Conservation (phyloP, 2,113 vertebrate species). For the Hylia prasina region DNA sequence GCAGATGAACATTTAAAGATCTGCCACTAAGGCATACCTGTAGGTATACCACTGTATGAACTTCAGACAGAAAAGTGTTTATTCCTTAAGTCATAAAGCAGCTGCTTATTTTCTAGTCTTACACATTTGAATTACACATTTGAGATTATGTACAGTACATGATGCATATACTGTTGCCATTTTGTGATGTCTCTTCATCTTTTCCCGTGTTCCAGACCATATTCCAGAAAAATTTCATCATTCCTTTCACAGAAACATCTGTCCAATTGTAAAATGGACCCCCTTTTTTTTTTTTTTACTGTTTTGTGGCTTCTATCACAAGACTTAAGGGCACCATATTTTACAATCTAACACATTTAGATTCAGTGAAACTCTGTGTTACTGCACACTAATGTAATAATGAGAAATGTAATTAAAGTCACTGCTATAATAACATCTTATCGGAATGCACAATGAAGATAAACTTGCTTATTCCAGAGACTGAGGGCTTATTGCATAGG, state of each 20-base stretch:
- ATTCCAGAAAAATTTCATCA: background rate
- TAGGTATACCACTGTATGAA: background rate
- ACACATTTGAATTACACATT: background rate
- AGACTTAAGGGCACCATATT: conserved; percentile 63
- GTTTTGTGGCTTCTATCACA: background rate
- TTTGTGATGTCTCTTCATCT: background rate
- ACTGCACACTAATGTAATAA: conserved; percentile 61
- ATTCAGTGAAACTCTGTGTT: conserved; percentile 45
- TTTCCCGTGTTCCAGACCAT: background rate
- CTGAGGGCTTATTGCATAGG: conserved; percentile 60
- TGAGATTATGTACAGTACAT: background rate
- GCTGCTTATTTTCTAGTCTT: background rate
- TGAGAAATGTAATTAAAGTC: conserved; percentile 68
- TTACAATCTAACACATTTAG: conserved; percentile 50
- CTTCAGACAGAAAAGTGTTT: background rate
- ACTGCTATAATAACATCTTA: conserved; percentile 66
- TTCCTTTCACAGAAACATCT: background rate
- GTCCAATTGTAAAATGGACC: background rate
- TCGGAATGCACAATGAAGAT: conserved; percentile 68
- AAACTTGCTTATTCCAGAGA: conserved; percentile 66
- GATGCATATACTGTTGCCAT: background rate
- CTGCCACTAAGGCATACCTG: background rate
- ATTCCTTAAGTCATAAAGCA: background rate
- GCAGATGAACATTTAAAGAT: background rate
- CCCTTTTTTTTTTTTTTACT: background rate